Percentiles rank a stretch among this genome's conserved stretches.
phyloP scores from a whole-genome alignment of 2,888 invertebrate genomes.

The Amphipyra berbera region DNA sequence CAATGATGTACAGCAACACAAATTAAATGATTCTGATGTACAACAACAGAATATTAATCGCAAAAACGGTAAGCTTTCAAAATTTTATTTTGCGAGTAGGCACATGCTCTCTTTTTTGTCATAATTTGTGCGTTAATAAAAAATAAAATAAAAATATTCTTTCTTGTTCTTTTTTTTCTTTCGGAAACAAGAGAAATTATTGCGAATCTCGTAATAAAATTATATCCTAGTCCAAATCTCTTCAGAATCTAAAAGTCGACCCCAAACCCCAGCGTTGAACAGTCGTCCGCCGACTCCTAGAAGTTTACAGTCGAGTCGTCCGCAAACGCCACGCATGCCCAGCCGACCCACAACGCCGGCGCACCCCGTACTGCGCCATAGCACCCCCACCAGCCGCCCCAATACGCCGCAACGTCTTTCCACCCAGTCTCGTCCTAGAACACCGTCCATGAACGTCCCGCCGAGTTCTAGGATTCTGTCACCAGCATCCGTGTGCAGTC shows the following conservation, averaged over 20 bases:
- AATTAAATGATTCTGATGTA: constrained; percentile 27
- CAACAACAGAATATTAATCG: constrained; percentile 16
- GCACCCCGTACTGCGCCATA: constrained; percentile 55
- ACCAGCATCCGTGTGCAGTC: constrained; percentile 39
- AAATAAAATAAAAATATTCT: too few relatives aligned
- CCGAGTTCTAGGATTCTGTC: constrained; percentile 39
- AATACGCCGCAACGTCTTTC: constrained; percentile 68
- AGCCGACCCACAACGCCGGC: constrained; percentile 75
- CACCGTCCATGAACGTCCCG: constrained; percentile 52
- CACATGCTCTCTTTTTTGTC: too few relatives aligned
- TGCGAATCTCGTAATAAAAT: neutral
- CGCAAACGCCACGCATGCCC: constrained; percentile 69
- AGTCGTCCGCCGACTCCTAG: constrained; percentile 79
- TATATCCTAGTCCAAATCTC: constrained; percentile 1
- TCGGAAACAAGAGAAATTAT: neutral
- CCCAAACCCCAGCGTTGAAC: constrained; percentile 59
- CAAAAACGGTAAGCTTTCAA: constrained; percentile 36
- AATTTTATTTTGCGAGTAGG: too few relatives aligned
- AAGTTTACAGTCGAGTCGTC: constrained; percentile 70
- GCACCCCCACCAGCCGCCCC: constrained; percentile 71
- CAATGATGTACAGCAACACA: constrained; percentile 26
- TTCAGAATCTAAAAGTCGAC: constrained; percentile 59
- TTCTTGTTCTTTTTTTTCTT: too few relatives aligned
- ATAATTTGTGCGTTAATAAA: too few relatives aligned
- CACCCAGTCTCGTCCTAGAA: constrained; percentile 59